These are phyloP conservation scores for Eristalis pertinax DNA, from an alignment of 2,888 invertebrate genomes.

Conservation along the genomic window DNA sequence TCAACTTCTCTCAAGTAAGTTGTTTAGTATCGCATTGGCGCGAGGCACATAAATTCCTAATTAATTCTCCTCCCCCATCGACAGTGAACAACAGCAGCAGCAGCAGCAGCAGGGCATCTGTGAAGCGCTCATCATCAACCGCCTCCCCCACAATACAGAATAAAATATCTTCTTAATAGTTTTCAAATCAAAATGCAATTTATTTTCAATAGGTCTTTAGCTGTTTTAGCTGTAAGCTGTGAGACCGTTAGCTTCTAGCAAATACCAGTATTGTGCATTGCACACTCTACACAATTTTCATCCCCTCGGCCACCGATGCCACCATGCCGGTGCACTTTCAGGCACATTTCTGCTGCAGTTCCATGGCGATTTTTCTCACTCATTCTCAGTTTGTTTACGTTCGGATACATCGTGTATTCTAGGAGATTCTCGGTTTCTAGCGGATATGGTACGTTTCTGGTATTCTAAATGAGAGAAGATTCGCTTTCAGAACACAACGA, in stretches of 20 bases:
- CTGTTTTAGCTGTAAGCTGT: not conserved
- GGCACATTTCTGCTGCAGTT: not conserved
- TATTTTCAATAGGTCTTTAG: conserved; percentile 43
- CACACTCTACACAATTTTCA: no score
- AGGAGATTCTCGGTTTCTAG: conserved; percentile 41
- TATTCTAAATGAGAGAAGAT: conserved; percentile 46
- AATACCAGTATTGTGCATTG: not conserved
- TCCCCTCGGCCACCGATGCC: no score
- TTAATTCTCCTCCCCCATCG: conserved; percentile 13
- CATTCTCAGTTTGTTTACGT: conserved; percentile 48
- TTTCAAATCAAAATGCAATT: conserved; percentile 60
- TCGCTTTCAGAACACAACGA: conserved; percentile 27
- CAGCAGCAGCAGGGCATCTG: conserved; percentile 19
- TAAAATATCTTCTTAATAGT: conserved; percentile 60
- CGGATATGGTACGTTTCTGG: conserved; percentile 59
- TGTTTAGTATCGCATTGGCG: conserved; percentile 5
- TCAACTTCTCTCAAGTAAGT: not conserved
- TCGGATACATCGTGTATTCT: conserved; percentile 20
- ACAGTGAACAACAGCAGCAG: not conserved
- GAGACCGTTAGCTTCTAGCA: conserved; percentile 10
- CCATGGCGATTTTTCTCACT: not conserved
- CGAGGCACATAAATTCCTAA: conserved; percentile 2
- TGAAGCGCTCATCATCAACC: not conserved
- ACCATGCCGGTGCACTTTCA: not conserved
- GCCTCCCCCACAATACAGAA: not conserved